phyloP scores from a whole-genome alignment of 64 coral and sea anemone genomes.

The Actinia tenebrosa region DNA sequence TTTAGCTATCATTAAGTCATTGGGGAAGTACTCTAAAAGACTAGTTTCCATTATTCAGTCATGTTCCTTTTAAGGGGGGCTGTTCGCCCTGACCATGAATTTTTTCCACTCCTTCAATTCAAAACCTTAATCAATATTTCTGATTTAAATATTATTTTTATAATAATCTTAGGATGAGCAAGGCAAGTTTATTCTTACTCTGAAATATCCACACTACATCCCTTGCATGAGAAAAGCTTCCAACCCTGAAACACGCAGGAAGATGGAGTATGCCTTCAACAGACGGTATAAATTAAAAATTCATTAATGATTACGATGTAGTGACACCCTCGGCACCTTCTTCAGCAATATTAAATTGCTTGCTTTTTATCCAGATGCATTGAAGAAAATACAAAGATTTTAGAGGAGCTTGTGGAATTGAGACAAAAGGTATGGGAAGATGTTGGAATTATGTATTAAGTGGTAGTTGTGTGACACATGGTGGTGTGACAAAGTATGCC shows the following conservation, averaged over 20 bases:
- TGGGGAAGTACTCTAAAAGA: no score
- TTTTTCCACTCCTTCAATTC: neutral
- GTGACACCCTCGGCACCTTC: neutral
- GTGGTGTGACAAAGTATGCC: neutral
- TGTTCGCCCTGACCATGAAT: neutral
- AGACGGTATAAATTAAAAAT: slow-evolving; percentile 46
- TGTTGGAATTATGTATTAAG: neutral
- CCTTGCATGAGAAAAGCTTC: slow-evolving; percentile 93
- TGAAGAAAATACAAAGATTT: slow-evolving; percentile 83
- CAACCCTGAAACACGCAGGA: slow-evolving; percentile 72
- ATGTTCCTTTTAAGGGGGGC: no score
- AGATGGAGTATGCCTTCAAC: slow-evolving; percentile 91
- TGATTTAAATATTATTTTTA: neutral
- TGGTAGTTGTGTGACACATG: neutral
- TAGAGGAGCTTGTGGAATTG: slow-evolving; percentile 85
- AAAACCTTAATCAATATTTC: neutral
- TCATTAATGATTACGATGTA: neutral
- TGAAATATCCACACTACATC: slow-evolving; percentile 97
- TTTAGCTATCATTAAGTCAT: neutral
- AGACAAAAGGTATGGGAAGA: slow-evolving; percentile 66
- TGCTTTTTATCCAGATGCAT: slow-evolving; percentile 54
- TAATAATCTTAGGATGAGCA: slow-evolving; percentile 32
- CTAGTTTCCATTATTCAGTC: no score
- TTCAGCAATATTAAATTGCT: neutral
- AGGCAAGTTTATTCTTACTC: slow-evolving; percentile 62